A percentile compares a stretch with the other conserved stretches of the same genome.
Evolutionary conservation across 2,113 vertebrate genomes (phyloP).

Genomic region (Macaca nemestrina): DNA sequence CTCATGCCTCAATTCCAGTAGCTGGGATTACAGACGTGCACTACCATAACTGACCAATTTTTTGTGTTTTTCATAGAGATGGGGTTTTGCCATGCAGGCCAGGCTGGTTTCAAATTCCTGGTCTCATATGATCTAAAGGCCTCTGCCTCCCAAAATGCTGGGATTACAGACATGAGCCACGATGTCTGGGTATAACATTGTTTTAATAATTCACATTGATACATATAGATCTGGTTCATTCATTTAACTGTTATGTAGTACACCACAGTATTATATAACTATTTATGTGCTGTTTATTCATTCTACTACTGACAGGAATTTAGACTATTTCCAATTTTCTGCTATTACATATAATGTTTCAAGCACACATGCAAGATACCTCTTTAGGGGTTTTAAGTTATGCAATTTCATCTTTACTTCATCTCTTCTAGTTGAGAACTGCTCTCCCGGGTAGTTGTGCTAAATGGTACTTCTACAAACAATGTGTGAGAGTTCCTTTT

Average conservation of each 20-base stretch:
- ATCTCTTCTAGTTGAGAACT: conserved; percentile 41
- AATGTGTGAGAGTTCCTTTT: not conserved
- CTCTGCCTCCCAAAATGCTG: too few species aligned
- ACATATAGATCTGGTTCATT: not conserved
- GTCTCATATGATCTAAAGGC: not conserved
- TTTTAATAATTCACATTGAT: not conserved
- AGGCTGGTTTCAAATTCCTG: too few species aligned
- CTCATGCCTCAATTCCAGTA: too few species aligned
- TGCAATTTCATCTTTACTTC: not conserved
- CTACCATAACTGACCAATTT: too few species aligned
- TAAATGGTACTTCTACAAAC: not conserved
- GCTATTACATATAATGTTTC: conserved; percentile 9
- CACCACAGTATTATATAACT: not conserved
- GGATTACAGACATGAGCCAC: too few species aligned
- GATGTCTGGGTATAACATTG: not conserved
- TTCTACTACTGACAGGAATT: not conserved
- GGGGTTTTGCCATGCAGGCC: too few species aligned
- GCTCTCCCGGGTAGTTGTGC: not conserved
- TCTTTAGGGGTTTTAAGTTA: not conserved
- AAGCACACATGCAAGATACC: not conserved
- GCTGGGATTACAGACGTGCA: too few species aligned
- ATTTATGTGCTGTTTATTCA: not conserved
- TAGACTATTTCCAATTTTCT: conserved; percentile 18
- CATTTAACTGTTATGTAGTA: not conserved
- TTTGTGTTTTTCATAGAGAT: too few species aligned